Evolutionary conservation across 2,888 invertebrate species (phyloP).

Genomic region (Eupithecia centaureata): DNA sequence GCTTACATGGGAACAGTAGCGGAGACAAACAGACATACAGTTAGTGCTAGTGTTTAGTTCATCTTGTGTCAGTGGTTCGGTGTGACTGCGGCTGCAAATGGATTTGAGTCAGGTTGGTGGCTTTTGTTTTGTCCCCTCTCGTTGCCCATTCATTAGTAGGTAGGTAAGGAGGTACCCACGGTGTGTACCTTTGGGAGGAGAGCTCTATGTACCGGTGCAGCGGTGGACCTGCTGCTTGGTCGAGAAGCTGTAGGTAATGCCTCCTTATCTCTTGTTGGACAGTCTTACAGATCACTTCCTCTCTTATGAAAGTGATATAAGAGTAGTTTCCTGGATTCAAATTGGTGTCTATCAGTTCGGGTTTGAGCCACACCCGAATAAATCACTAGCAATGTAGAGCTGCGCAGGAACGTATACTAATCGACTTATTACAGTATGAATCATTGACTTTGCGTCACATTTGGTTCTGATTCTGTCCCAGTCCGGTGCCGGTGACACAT

Average conservation of each 20-base stretch:
- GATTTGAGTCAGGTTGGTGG: slow-evolving; percentile 65
- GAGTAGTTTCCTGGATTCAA: not conserved
- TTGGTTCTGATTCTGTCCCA: not conserved
- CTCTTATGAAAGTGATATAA: not conserved
- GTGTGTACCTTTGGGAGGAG: not conserved
- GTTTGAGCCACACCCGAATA: not conserved
- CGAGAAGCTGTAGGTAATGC: too few species aligned
- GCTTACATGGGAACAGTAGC: not conserved
- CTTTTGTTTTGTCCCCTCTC: slow-evolving; percentile 16
- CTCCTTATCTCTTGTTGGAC: not conserved
- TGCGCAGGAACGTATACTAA: not conserved
- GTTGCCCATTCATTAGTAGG: not conserved
- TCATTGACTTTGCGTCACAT: not conserved
- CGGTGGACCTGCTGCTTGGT: too few species aligned
- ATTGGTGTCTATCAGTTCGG: not conserved
- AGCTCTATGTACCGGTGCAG: not conserved
- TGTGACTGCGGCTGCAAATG: slow-evolving; percentile 45
- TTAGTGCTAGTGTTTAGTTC: not conserved
- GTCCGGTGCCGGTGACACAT: not conserved
- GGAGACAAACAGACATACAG: not conserved
- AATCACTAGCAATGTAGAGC: not conserved
- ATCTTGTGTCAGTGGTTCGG: slow-evolving; percentile 22
- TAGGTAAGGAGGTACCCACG: too few species aligned
- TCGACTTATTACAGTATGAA: not conserved
- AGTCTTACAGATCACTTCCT: not conserved